Conservation (phyloP, 2,113 vertebrate genomes). For the Nothobranchius kuhntae region DNA sequence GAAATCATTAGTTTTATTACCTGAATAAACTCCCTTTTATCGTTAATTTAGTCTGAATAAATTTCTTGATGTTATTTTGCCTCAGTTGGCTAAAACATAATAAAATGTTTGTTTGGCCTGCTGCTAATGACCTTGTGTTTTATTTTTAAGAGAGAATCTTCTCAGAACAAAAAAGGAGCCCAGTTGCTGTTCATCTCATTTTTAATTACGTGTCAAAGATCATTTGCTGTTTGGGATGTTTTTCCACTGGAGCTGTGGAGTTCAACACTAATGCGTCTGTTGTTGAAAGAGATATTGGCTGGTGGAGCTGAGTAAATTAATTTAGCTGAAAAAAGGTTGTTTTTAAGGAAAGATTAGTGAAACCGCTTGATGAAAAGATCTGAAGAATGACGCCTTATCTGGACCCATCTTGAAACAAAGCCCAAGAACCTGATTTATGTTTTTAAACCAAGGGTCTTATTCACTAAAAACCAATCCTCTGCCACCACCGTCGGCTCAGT, state of each 20-base stretch:
- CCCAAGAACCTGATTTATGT: too few species aligned
- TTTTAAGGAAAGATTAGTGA: not conserved
- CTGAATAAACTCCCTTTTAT: too few species aligned
- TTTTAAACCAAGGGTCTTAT: too few species aligned
- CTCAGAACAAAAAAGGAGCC: not conserved
- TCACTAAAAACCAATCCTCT: too few species aligned
- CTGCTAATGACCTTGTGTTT: too few species aligned
- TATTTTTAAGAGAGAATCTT: too few species aligned
- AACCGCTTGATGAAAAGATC: not conserved
- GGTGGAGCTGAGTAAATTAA: not conserved
- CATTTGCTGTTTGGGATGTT: not conserved
- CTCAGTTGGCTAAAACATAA: too few species aligned
- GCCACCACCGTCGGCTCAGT: too few species aligned
- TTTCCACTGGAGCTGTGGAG: not conserved
- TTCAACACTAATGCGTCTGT: conserved; percentile 3
- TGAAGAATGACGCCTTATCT: not conserved
- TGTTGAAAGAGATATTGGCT: not conserved
- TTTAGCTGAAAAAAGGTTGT: not conserved
- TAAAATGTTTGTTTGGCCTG: too few species aligned
- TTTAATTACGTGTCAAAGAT: not conserved
- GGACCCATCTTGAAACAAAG: not conserved
- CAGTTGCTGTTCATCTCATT: not conserved
- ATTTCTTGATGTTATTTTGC: too few species aligned
- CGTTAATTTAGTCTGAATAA: too few species aligned
- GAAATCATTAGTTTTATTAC: too few species aligned